Evolutionary conservation across 2,797 vertebrate species (phyloP).

Genomic region (Darevskia nairensis): DNA sequence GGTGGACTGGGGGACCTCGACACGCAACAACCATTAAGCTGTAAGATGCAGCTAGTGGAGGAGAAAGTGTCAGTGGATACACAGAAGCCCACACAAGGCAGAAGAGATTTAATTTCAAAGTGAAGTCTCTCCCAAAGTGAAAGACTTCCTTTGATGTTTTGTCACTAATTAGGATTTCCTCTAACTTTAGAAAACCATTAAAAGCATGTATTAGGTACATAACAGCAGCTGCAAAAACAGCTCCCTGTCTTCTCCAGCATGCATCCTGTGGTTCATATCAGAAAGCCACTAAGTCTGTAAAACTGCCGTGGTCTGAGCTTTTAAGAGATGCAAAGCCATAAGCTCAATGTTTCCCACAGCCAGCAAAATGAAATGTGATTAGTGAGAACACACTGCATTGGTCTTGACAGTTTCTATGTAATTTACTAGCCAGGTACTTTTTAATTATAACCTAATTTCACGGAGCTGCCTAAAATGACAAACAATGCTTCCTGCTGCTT

Average conservation of each 20-base stretch:
- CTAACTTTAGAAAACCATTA: neutral
- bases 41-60: constrained; percentile 11
- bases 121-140: neutral
- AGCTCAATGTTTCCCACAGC: constrained; percentile 21
- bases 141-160: constrained; percentile 12
- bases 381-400: constrained; percentile 12
- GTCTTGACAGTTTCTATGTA: constrained; percentile 20
- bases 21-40: neutral
- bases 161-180: neutral
- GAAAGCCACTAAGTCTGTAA: neutral
- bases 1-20: too few relatives aligned
- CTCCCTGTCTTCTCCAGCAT: neutral
- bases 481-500: constrained; percentile 1
- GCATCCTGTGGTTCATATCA: constrained; percentile 1
- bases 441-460: constrained; percentile 41
- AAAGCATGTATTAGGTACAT: neutral
- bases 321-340: constrained; percentile 35
- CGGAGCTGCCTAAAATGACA: constrained; percentile 16
- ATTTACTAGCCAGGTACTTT: constrained; percentile 33
- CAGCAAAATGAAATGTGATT: constrained; percentile 27
- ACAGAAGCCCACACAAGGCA: neutral
- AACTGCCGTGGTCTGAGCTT: constrained; percentile 25
- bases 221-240: constrained; percentile 16
- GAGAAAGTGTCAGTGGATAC: constrained; percentile 14
- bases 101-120: constrained; percentile 21